Evolutionary conservation across 2,888 invertebrate genomes (phyloP).

Genomic region (Caenorhabditis afra): DNA sequence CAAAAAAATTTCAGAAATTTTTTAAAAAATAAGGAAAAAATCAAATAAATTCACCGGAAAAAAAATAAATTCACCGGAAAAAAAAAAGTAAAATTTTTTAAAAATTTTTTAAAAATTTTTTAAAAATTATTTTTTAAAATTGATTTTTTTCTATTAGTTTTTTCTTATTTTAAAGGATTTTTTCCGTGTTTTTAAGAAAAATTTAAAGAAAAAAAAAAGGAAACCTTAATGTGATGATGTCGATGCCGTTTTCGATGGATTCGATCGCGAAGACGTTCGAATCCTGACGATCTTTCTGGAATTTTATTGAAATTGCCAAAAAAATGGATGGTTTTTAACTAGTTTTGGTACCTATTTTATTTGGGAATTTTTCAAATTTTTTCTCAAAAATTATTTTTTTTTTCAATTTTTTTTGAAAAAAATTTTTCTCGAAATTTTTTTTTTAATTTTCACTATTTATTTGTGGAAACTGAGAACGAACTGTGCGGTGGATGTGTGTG

Average conservation of each 20-base stretch:
- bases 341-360: no score
- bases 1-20: no score
- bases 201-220: constrained; percentile 3
- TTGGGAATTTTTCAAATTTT: not conserved
- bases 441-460: no score
- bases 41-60: no score
- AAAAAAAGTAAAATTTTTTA: no score
- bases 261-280: constrained; percentile 60
- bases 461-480: constrained; percentile 3
- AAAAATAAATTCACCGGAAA: no score
- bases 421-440: not conserved
- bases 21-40: no score
- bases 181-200: no score
- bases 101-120: no score
- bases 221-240: constrained; percentile 39
- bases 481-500: constrained; percentile 52
- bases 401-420: not conserved
- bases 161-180: no score
- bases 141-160: no score
- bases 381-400: not conserved
- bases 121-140: no score
- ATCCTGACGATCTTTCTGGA: constrained; percentile 56
- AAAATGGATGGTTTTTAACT: not conserved
- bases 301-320: not conserved
- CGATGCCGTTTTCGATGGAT: constrained; percentile 60